Conservation (phyloP, 37 sponge, comb jelly and placozoan genomes). For the Halichondria panicea region DNA sequence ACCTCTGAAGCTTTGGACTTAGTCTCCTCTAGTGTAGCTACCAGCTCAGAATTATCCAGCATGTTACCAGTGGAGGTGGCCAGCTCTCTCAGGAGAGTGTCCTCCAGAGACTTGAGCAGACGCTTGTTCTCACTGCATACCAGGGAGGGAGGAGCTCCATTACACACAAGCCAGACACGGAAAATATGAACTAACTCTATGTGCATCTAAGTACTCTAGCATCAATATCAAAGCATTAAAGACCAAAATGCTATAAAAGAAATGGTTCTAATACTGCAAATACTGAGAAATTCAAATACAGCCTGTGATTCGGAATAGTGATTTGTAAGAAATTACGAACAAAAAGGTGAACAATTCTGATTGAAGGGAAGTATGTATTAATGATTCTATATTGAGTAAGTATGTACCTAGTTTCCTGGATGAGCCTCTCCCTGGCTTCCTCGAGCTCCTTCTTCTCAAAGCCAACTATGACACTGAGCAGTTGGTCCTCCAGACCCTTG, state of each 20-base stretch:
- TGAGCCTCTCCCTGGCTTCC: constrained; percentile 90
- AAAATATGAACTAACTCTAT: too few species aligned
- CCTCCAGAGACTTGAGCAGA: constrained; percentile 96
- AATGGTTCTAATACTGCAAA: too few species aligned
- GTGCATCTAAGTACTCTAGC: too few species aligned
- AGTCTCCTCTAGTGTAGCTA: constrained; percentile 96
- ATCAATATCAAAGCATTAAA: too few species aligned
- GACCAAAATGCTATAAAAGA: too few species aligned
- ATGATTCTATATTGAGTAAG: background rate
- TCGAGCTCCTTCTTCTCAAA: constrained; percentile 95
- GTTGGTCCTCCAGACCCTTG: constrained; percentile 98
- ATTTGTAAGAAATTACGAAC: background rate
- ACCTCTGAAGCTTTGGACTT: constrained; percentile 98
- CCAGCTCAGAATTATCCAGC: constrained; percentile 97
- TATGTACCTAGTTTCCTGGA: constrained; percentile 88
- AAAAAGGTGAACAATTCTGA: too few species aligned
- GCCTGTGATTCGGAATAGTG: too few species aligned
- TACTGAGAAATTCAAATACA: too few species aligned
- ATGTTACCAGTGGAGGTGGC: constrained; percentile 98
- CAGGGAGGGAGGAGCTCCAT: background rate
- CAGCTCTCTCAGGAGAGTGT: constrained; percentile 95
- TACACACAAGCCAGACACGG: too few species aligned
- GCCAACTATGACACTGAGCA: constrained; percentile 97
- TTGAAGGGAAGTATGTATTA: too few species aligned
- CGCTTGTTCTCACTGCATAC: constrained; percentile 88